These are phyloP conservation scores for Chondrilla cf. caribensis DNA, from an alignment of 37 sponge, comb jelly and placozoan genomes.

Conservation along the genomic window DNA sequence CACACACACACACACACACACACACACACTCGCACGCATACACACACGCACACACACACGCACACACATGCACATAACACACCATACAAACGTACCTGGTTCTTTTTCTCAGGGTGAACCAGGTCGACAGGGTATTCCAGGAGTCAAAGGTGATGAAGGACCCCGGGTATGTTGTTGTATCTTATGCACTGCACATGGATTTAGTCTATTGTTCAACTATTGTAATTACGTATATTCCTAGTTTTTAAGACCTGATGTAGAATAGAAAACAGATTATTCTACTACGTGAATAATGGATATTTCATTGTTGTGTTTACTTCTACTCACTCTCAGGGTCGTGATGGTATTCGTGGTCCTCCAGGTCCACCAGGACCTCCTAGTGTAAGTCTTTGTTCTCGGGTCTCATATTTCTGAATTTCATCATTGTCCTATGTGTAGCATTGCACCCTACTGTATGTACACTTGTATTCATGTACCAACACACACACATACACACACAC, in stretches of 20 bases:
- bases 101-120: not conserved
- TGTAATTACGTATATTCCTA: no score
- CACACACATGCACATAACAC: slow-evolving; percentile 10
- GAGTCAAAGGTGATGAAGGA: not conserved
- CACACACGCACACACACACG: slow-evolving; percentile 18
- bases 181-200: no score
- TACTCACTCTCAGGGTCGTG: not conserved
- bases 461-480: not conserved
- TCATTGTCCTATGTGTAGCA: no score
- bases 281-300: no score
- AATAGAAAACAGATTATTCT: no score
- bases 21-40: not conserved
- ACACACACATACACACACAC: slow-evolving; percentile 23
- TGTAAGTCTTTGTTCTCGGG: not conserved
- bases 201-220: no score
- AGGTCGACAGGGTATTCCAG: not conserved
- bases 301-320: no score
- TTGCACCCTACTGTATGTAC: no score
- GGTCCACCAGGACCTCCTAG: slow-evolving; percentile 14
- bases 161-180: no score
- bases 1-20: not conserved
- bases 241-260: no score
- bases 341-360: slow-evolving; percentile 19
- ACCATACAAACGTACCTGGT: no score
- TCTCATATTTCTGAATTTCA: no score